Evolutionary conservation across 2,113 vertebrate genomes (phyloP), one percentile per base, ranked within the genome.

Genomic region (Alethe castanea): DNA sequence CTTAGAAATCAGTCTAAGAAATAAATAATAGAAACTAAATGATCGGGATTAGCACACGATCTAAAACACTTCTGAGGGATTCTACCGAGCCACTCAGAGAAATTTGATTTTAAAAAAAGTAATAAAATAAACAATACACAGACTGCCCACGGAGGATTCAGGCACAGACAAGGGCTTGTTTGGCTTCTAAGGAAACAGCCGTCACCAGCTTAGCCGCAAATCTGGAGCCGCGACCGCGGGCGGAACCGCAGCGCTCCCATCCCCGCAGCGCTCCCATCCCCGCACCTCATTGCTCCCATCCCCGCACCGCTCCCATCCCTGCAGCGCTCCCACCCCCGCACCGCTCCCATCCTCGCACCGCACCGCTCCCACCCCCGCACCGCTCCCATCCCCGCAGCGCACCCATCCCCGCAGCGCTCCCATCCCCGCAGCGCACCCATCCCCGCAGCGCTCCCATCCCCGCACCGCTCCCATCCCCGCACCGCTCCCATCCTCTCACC

Each of bases 101-200:
- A 11, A 31, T 23, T 6, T 7, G 6, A 12, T 14, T 8, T 14
- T 11, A 62, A 12, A 31, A 29, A 52, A 6, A 15, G 31, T 8
- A 23, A 3, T 12, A 8, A 36, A 16, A 22, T 4, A 12, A 31
- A 11, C 28, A n/a, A 36, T 3, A 3, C 5, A 2, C n/a, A 40
- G 9, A 26, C 15, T 5, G 38, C 19, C 47, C 8, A 3, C 31
- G 20, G 33, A 14, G 23, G 10, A 28, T 8, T 20, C 2, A 4
- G 35, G 18, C 36, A 26, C 10, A 31, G 8, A 6, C 5, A 28
- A 78, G 17, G 23, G 25, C 29, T 59, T 8, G 29, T 25, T 45
- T 12, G 24, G 78, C 47, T 45, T 56, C 19, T 35, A 6, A 8
- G 31, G 6, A 26, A 29, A 10, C 9, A 22, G 23, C 9, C 10